Percentiles rank a stretch among this genome's conserved stretches.
Evolutionary conservation across 2,888 invertebrate genomes (phyloP).

Genomic region (Coelopa pilipes): DNA sequence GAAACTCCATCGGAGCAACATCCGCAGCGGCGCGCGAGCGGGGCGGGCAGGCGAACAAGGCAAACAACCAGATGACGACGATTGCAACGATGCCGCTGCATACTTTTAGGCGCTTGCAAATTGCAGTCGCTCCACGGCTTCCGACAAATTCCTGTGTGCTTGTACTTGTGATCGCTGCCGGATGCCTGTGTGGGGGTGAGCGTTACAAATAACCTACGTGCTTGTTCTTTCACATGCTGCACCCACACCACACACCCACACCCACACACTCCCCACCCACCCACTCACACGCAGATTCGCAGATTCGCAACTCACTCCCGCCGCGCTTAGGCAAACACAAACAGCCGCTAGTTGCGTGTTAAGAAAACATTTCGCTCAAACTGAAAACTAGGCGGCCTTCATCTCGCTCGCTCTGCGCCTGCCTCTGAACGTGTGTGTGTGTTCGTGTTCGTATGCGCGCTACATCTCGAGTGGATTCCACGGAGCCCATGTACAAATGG

Average conservation of each 20-base stretch:
- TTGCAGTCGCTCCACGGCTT: slow-evolving; percentile 11
- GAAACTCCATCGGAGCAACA: no score
- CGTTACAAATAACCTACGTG: slow-evolving; percentile 24
- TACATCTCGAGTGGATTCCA: neutral
- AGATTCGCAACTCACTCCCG: neutral
- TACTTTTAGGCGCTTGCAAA: slow-evolving; percentile 39
- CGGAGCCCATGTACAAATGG: neutral
- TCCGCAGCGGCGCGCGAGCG: no score
- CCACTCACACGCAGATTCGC: neutral
- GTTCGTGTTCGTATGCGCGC: neutral
- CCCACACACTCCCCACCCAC: neutral
- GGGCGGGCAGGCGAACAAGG: no score
- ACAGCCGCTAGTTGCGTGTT: slow-evolving; percentile 23
- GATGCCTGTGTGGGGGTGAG: neutral
- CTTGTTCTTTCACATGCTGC: slow-evolving; percentile 21
- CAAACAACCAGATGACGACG: slow-evolving; percentile 10
- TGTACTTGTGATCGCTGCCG: neutral
- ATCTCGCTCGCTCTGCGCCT: neutral
- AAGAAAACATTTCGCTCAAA: slow-evolving; percentile 29
- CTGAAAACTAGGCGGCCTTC: slow-evolving; percentile 13
- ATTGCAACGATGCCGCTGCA: slow-evolving; percentile 30
- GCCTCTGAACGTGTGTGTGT: neutral
- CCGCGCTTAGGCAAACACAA: neutral
- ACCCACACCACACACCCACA: neutral
- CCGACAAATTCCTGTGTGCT: neutral